Percentiles rank a stretch among this genome's conserved stretches.
Conservation (phyloP, 2,113 vertebrate genomes). For the Mola mola region DNA sequence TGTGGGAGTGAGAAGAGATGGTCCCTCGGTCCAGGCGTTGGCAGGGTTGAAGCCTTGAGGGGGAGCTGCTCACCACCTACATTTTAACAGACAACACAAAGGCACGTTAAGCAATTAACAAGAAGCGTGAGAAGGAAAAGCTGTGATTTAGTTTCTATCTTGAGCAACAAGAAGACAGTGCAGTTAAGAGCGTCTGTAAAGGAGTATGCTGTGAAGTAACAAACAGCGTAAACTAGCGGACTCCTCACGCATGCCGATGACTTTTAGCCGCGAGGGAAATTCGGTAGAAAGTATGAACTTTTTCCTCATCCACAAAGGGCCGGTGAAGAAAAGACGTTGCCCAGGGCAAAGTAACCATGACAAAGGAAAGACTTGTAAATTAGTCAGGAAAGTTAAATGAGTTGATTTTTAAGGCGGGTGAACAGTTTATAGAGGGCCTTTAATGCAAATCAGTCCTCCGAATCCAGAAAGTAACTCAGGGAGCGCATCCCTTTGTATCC, state of each 20-base stretch:
- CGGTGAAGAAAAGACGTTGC: neutral
- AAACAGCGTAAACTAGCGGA: neutral
- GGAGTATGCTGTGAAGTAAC: conserved; percentile 1
- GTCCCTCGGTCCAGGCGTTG: conserved; percentile 13
- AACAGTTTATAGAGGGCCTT: too few species aligned
- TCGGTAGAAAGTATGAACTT: neutral
- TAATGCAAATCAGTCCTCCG: too few species aligned
- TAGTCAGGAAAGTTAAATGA: too few species aligned
- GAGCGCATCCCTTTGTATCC: too few species aligned
- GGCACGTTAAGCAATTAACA: conserved; percentile 43
- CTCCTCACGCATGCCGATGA: conserved; percentile 18
- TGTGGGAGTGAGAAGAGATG: neutral
- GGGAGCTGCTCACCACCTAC: conserved; percentile 35
- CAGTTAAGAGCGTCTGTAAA: conserved; percentile 31
- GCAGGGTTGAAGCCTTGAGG: neutral
- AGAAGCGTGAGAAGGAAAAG: conserved; percentile 8
- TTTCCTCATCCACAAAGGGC: neutral
- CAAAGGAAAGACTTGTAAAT: too few species aligned
- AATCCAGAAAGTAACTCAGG: too few species aligned
- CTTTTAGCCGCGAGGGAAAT: conserved; percentile 21
- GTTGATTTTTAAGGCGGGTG: too few species aligned
- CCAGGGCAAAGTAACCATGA: too few species aligned
- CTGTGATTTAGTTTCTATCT: conserved; percentile 29
- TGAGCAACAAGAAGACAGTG: conserved; percentile 19
- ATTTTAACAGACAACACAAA: conserved; percentile 23